phyloP scores from a whole-genome alignment of 2,797 vertebrate species.

The Gymnothorax javanicus region DNA sequence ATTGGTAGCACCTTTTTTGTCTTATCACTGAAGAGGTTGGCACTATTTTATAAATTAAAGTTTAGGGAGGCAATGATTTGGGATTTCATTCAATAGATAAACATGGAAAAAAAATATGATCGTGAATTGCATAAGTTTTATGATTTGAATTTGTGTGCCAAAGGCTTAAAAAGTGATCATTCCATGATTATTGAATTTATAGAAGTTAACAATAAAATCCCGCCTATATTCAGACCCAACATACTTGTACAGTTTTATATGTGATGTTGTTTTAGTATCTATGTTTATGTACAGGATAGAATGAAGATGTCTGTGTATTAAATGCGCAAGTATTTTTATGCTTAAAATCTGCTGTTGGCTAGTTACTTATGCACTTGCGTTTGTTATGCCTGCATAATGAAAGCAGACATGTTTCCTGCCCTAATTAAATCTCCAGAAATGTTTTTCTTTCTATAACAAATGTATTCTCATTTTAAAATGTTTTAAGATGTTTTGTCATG shows the following conservation, averaged over 20 bases:
- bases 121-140: neutral
- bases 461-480: constrained; percentile 16
- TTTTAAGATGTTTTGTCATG: neutral
- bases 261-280: constrained; percentile 5
- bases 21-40: neutral
- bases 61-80: neutral
- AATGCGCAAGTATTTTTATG: constrained; percentile 24
- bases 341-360: constrained; percentile 21
- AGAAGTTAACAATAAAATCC: constrained; percentile 21
- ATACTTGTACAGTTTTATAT: constrained; percentile 24
- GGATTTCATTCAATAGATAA: neutral
- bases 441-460: neutral
- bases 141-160: constrained; percentile 30
- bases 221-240: neutral
- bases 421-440: neutral
- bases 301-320: constrained; percentile 22
- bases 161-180: constrained; percentile 31
- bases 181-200: constrained; percentile 13
- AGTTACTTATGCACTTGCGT: constrained; percentile 18
- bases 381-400: constrained; percentile 22
- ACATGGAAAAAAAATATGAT: neutral
- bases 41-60: neutral
- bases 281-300: constrained; percentile 2
- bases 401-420: constrained; percentile 1
- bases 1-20: neutral